phyloP scores from a whole-genome alignment of 2,113 vertebrate genomes.

The Gallinago jamesoni region DNA sequence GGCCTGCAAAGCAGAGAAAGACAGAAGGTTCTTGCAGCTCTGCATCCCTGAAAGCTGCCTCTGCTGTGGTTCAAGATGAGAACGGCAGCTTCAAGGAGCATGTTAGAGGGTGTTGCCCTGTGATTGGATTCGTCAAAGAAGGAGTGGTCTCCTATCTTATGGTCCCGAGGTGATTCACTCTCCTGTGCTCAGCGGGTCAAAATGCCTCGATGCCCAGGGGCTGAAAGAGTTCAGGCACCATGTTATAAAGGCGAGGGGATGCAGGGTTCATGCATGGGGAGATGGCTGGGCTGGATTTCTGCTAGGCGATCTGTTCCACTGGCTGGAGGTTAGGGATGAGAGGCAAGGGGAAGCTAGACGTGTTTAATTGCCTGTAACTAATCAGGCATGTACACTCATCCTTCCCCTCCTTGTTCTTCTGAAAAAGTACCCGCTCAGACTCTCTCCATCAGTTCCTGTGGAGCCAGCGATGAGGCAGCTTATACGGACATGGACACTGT shows the following conservation, averaged over 20 bases:
- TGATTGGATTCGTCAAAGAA: rapidly evolving
- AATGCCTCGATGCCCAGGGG: not conserved
- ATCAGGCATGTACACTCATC: constrained; percentile 54
- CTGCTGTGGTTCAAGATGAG: not conserved
- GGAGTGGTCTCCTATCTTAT: not conserved
- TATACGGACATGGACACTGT: rapidly evolving
- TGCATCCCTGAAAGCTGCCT: not conserved
- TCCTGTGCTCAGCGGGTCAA: not conserved
- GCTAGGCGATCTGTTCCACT: not conserved
- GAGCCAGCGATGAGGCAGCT: not conserved
- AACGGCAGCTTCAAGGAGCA: rapidly evolving
- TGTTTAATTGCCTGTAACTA: constrained; percentile 66
- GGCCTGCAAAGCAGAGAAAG: not conserved
- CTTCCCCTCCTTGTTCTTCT: constrained; percentile 29
- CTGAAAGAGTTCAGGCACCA: not conserved
- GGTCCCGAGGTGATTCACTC: not conserved
- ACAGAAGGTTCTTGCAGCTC: not conserved
- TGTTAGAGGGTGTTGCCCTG: not conserved
- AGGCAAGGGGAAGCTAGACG: constrained; percentile 38
- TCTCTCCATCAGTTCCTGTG: not conserved
- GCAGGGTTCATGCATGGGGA: not conserved
- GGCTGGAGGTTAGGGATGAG: constrained; percentile 62
- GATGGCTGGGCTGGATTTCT: constrained; percentile 3
- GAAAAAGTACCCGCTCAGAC: not conserved
- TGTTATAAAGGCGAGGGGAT: not conserved